Evolutionary conservation across 2,113 vertebrate species (phyloP), one percentile per base, ranked within the genome.

Genomic region (Takifugu flavidus): DNA sequence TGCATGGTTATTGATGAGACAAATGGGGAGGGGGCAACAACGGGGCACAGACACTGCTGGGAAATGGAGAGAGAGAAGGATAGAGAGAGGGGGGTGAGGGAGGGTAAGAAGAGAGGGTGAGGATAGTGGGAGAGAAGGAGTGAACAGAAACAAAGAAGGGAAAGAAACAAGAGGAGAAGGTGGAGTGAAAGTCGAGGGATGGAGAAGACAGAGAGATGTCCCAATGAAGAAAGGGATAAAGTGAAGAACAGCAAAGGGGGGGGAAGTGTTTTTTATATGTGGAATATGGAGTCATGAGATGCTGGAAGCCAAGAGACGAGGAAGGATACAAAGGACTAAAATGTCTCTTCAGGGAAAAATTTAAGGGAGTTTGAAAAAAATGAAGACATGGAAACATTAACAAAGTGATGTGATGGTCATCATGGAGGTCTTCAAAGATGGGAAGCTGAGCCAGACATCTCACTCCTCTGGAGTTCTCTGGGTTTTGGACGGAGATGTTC

Each of bases 1-100:
- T 46, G 73, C 78, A 82, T 68, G 84, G 88, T 89, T 91, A 91
- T 91, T 91, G 89, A 91, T 90, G 89, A 88, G 86, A 77, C 78
- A 84, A 83, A 90, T 87, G 84, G 84, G 84, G 87, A 84, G 72
- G 80, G 82, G 78, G 66, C 75, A 82, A 82, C 65, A 66, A 74
- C 59, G 77, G 86, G 83, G 74, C 83, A 80, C 82, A 80, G 63
- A 73, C 55, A 67, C 74, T 88, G 80, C 81, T 88, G 84, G 86
- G 81, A 89, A 89, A 77, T 67, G 57, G 63, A 53, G 62, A 60
- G 61, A 65, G 55, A 82, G 61, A 56, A 70, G 80, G 68, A 68
- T 53, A 47, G 65, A 54, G 31, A 59, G 58, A 54, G 44, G 57
- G 43, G 27, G 56, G 49, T 4, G 51, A 51, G 34, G 12, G 66